A percentile compares a stretch with the other conserved stretches of the same genome.
Conservation (phyloP, 2,113 vertebrate genomes). For the Aviceda subcristata region DNA sequence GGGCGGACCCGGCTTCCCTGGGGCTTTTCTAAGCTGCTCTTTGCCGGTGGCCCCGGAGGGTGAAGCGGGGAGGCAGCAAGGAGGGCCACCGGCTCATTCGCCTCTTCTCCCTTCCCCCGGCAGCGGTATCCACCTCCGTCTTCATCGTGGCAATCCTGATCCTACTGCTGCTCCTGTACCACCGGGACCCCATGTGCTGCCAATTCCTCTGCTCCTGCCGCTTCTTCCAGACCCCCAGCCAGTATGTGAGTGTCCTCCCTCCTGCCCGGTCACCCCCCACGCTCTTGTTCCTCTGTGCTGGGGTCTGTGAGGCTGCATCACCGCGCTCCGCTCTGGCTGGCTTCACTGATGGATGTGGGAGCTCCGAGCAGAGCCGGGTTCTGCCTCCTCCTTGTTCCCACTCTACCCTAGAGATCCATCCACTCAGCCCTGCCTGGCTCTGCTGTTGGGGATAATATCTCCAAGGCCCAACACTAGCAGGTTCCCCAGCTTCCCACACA, state of each 20-base stretch:
- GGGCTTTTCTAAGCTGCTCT: background rate
- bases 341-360: background rate
- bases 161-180: conserved; percentile 78
- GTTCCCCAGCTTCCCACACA: background rate
- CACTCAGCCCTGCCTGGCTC: background rate
- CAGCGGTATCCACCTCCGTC: conserved; percentile 76
- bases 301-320: fast-evolving
- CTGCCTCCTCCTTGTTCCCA: background rate
- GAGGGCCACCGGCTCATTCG: background rate
- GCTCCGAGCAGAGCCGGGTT: background rate
- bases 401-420: background rate
- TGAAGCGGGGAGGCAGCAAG: background rate
- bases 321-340: fast-evolving
- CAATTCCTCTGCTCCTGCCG: conserved; percentile 76
- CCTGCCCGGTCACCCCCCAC: fast-evolving
- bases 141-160: conserved; percentile 78
- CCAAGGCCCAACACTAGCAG: background rate
- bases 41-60: background rate
- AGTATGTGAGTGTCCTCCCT: conserved; percentile 65
- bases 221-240: conserved; percentile 63
- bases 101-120: background rate
- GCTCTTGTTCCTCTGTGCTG: background rate
- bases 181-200: conserved; percentile 78
- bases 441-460: background rate
- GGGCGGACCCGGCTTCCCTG: background rate